Evolutionary conservation across 2,113 vertebrate genomes (phyloP).

Genomic region (Thamnophis sirtalis): DNA sequence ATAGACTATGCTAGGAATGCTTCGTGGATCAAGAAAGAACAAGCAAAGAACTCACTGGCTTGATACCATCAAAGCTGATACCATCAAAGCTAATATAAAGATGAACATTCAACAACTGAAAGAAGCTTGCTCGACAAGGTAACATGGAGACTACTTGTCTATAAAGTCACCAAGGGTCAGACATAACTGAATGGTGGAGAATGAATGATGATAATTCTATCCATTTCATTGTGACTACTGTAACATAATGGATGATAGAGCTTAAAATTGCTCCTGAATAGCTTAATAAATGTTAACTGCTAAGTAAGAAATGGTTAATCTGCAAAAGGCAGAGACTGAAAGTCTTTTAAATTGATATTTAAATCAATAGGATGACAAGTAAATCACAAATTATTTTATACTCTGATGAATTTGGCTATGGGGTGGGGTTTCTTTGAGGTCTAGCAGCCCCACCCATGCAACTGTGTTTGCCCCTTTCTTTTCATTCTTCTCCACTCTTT

Average conservation of each 20-base stretch:
- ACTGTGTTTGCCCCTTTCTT: neutral
- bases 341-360: neutral
- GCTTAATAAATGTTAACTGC: neutral
- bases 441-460: neutral
- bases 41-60: too few species aligned
- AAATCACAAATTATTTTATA: neutral
- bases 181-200: too few species aligned
- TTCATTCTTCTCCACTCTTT: neutral
- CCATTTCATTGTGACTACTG: neutral
- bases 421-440: neutral
- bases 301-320: neutral
- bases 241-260: neutral
- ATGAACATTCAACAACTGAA: too few species aligned
- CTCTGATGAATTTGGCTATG: rapidly evolving
- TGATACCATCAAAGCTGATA: too few species aligned
- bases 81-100: too few species aligned
- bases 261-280: neutral
- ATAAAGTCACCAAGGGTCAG: too few species aligned
- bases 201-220: too few species aligned
- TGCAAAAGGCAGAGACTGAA: neutral
- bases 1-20: too few species aligned
- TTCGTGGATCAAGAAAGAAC: too few species aligned
- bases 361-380: neutral
- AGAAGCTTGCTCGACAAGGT: too few species aligned
- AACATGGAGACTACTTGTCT: too few species aligned